Percentiles rank a stretch among this genome's conserved stretches.
These are phyloP conservation scores for Acleris holmiana DNA, from an alignment of 2,888 invertebrate species.

Conservation along the genomic window DNA sequence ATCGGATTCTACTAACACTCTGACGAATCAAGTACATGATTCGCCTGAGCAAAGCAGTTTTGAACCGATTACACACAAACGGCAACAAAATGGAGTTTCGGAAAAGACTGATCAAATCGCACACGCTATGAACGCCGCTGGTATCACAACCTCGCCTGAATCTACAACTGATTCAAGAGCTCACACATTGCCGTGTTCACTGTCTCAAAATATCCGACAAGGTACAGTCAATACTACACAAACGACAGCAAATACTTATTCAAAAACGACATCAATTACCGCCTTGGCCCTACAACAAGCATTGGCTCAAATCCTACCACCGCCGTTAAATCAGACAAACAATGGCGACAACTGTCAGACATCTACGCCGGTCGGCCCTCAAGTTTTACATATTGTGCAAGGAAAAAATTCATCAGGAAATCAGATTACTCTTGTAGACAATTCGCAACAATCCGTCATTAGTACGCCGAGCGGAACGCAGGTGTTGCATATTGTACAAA, in stretches of 20 bases:
- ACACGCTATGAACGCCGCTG: slow-evolving; percentile 77
- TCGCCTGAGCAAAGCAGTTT: slow-evolving; percentile 41
- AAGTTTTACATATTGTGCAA: slow-evolving; percentile 79
- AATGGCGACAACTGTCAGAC: slow-evolving; percentile 57
- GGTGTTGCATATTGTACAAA: slow-evolving; percentile 78
- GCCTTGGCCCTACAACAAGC: slow-evolving; percentile 78
- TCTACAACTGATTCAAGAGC: slow-evolving; percentile 53
- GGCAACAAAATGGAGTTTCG: slow-evolving; percentile 52
- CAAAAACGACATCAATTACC: slow-evolving; percentile 71
- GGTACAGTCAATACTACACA: slow-evolving; percentile 49
- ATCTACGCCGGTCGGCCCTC: slow-evolving; percentile 56
- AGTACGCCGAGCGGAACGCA: slow-evolving; percentile 68
- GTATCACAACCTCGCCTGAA: slow-evolving; percentile 65
- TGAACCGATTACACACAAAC: slow-evolving; percentile 43
- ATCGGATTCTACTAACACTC: slow-evolving; percentile 44
- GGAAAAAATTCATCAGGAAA: slow-evolving; percentile 71
- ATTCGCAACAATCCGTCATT: slow-evolving; percentile 70
- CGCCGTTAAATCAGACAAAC: slow-evolving; percentile 69
- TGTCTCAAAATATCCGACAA: slow-evolving; percentile 80
- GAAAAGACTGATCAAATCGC: slow-evolving; percentile 76
- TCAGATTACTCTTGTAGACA: slow-evolving; percentile 73
- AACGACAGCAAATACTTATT: slow-evolving; percentile 55
- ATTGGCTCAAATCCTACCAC: slow-evolving; percentile 76
- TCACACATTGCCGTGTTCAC: slow-evolving; percentile 77
- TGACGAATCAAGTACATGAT: slow-evolving; percentile 46